phyloP scores from a whole-genome alignment of 2,888 invertebrate species.

The Platycnemis pennipes region DNA sequence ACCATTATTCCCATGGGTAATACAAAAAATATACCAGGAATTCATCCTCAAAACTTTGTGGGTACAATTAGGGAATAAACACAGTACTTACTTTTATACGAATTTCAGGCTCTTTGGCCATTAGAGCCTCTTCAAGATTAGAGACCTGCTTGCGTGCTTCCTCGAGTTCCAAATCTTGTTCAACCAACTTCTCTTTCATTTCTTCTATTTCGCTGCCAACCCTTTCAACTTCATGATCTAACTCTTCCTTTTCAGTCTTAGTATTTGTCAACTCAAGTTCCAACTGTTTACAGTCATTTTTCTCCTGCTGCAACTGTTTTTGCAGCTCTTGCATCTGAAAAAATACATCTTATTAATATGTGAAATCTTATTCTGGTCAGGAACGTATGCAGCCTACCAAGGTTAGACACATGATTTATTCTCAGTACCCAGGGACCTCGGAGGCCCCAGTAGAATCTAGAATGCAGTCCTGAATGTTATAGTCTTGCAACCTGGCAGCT shows the following conservation, averaged over 20 bases:
- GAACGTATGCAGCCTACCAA: too few species aligned
- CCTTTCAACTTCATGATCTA: slow-evolving; percentile 51
- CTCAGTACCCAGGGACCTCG: too few species aligned
- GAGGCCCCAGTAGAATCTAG: too few species aligned
- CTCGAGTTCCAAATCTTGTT: slow-evolving; percentile 74
- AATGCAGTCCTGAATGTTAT: too few species aligned
- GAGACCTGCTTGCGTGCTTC: slow-evolving; percentile 73
- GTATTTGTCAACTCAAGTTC: slow-evolving; percentile 60
- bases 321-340: slow-evolving; percentile 69
- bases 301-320: slow-evolving; percentile 55
- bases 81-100: slow-evolving; percentile 73
- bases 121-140: slow-evolving; percentile 76
- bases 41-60: too few species aligned
- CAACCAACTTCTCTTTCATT: slow-evolving; percentile 73
- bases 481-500: too few species aligned
- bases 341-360: not conserved
- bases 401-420: too few species aligned
- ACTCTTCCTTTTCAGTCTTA: slow-evolving; percentile 25
- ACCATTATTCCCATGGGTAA: too few species aligned
- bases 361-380: too few species aligned
- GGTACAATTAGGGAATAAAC: too few species aligned
- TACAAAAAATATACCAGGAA: too few species aligned
- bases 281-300: slow-evolving; percentile 67
- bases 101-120: slow-evolving; percentile 74
- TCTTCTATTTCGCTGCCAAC: slow-evolving; percentile 31